Conservation (phyloP, 2,888 invertebrate species). For the Anthophora plumipes region DNA sequence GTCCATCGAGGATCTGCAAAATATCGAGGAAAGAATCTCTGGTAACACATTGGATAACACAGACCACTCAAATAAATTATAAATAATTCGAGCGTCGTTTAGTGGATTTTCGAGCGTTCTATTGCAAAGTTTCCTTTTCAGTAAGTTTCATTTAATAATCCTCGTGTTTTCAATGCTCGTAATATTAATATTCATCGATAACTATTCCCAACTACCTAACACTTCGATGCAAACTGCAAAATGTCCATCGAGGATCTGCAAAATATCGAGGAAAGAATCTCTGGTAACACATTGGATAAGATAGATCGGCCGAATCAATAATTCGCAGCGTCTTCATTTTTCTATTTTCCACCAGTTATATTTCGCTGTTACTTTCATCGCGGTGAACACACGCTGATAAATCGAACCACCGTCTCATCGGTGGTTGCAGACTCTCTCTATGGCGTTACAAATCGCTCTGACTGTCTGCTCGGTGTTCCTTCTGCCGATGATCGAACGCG, state of each 20-base stretch:
- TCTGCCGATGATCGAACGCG: conserved; percentile 71
- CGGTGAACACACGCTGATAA: conserved; percentile 47
- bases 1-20: no score
- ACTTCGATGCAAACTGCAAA: no score
- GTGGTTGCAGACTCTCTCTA: conserved; percentile 44
- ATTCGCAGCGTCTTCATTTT: conserved; percentile 41
- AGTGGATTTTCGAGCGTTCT: no score
- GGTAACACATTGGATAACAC: no score
- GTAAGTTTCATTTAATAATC: neutral
- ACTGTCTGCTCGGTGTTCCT: conserved; percentile 67
- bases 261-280: neutral
- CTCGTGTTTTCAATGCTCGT: no score
- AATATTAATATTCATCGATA: no score
- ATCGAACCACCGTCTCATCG: conserved; percentile 42
- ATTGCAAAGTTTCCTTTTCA: no score
- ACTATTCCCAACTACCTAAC: no score
- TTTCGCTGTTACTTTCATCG: conserved; percentile 55
- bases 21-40: no score
- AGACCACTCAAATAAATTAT: no score
- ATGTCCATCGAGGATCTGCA: no score
- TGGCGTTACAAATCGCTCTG: conserved; percentile 68
- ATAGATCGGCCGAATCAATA: conserved; percentile 30
- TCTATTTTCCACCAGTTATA: conserved; percentile 54
- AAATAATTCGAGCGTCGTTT: no score
- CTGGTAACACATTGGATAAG: neutral